These are phyloP conservation scores for Pithys albifrons DNA, from an alignment of 2,113 vertebrate species.

Conservation along the genomic window DNA sequence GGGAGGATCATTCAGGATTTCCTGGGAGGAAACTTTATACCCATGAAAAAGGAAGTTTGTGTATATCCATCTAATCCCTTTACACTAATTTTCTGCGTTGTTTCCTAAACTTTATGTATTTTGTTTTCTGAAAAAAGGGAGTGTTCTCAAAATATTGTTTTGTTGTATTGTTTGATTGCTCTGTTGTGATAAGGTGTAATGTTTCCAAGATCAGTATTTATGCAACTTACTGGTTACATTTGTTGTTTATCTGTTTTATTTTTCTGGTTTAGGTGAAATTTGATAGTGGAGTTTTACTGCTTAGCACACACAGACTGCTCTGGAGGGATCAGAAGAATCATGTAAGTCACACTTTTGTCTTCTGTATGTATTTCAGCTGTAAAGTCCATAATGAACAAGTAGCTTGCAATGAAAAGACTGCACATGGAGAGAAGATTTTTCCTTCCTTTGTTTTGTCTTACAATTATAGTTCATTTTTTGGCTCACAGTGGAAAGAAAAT, in stretches of 20 bases:
- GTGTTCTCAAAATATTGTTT: not conserved
- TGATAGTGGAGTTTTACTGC: constrained; percentile 84
- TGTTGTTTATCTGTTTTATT: not conserved
- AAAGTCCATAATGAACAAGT: not conserved
- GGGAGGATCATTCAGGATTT: constrained; percentile 45
- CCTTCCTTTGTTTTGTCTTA: not conserved
- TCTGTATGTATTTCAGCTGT: not conserved
- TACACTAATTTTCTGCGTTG: not conserved
- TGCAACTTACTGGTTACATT: not conserved
- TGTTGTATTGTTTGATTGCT: not conserved
- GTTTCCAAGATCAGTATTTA: not conserved
- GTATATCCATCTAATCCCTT: not conserved
- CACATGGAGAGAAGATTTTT: not conserved
- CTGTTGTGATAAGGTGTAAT: not conserved
- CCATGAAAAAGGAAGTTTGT: constrained; percentile 10
- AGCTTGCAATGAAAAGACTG: not conserved
- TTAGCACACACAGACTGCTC: constrained; percentile 92
- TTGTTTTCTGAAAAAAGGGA: not conserved
- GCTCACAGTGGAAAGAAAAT: not conserved
- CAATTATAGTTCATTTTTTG: not conserved
- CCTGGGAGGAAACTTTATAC: not conserved
- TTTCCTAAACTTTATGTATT: not conserved
- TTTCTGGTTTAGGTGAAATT: constrained; percentile 83
- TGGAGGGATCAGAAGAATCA: constrained; percentile 96
- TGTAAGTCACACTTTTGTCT: constrained; percentile 73